These are phyloP conservation scores for Nyctalus aviator DNA, from an alignment of 2,797 vertebrate species.

Conservation along the genomic window DNA sequence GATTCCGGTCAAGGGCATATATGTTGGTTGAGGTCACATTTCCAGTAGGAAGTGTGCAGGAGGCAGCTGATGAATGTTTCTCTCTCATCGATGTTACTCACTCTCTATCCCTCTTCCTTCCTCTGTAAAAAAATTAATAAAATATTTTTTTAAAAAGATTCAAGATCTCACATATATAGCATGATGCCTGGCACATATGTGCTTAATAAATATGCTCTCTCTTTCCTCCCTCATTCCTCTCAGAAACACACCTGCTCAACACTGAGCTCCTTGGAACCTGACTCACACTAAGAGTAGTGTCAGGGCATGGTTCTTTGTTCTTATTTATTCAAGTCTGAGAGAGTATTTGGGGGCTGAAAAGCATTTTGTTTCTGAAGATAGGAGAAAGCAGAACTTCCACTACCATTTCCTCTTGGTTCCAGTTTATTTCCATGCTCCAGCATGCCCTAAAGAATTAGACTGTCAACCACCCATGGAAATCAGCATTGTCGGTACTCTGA, in stretches of 20 bases:
- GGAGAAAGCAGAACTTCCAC: not conserved
- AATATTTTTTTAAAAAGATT: not conserved
- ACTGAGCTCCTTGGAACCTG: not conserved
- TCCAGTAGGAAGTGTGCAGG: too few species aligned
- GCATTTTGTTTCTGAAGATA: not conserved
- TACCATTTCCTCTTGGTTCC: not conserved
- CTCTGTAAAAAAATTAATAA: too few species aligned
- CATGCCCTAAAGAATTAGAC: not conserved
- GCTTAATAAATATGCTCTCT: not conserved
- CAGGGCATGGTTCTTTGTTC: not conserved
- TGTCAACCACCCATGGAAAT: not conserved
- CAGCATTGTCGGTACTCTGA: not conserved
- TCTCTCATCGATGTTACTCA: too few species aligned
- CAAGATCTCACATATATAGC: not conserved
- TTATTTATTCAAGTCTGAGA: not conserved
- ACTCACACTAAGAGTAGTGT: not conserved
- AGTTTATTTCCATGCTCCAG: not conserved
- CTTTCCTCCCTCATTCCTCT: not conserved
- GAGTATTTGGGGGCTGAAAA: not conserved
- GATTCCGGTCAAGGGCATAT: too few species aligned
- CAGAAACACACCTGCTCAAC: not conserved
- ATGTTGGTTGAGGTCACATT: too few species aligned
- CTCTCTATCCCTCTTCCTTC: too few species aligned
- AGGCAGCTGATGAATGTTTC: too few species aligned
- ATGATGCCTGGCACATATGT: not conserved